Conservation (phyloP, 2,888 invertebrate genomes). For the Caenorhabditis afra region DNA sequence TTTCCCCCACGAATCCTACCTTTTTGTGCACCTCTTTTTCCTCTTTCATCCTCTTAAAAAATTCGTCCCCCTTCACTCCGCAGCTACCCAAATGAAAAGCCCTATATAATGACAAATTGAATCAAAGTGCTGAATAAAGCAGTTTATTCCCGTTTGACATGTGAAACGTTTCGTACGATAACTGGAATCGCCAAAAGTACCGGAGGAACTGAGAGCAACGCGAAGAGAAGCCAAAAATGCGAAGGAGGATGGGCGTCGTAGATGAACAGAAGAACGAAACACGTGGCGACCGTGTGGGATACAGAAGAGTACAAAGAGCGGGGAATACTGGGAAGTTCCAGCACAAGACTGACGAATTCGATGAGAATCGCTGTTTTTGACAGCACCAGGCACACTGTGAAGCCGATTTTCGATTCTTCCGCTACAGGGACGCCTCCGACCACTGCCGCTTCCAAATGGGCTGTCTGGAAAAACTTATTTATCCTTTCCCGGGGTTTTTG, state of each 20-base stretch:
- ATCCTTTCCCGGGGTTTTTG: not conserved
- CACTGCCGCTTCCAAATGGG: constrained; percentile 60
- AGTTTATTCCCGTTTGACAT: constrained; percentile 33
- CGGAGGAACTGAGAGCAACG: constrained; percentile 53
- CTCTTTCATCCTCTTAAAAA: not conserved
- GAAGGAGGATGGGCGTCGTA: constrained; percentile 70
- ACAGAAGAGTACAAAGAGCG: constrained; percentile 56
- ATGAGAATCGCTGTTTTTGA: constrained; percentile 85
- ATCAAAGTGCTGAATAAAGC: not conserved
- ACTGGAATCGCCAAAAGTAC: constrained; percentile 4
- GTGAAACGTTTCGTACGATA: not conserved
- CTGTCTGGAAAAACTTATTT: constrained; percentile 45
- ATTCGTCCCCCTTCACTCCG: not conserved
- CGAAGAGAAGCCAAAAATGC: constrained; percentile 69
- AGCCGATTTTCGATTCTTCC: constrained; percentile 65
- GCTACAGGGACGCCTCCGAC: constrained; percentile 41
- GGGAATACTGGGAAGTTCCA: constrained; percentile 46
- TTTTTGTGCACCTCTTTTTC: constrained; percentile 1
- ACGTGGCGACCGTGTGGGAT: constrained; percentile 62
- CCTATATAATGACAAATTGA: no score
- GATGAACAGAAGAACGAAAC: constrained; percentile 67
- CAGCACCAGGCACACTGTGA: constrained; percentile 79
- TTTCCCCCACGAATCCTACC: not conserved
- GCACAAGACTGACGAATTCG: constrained; percentile 81
- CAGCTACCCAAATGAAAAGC: no score